Base-by-base conservation (phyloP, 2,888 invertebrate genomes). In the Netelia inedita region DNA sequence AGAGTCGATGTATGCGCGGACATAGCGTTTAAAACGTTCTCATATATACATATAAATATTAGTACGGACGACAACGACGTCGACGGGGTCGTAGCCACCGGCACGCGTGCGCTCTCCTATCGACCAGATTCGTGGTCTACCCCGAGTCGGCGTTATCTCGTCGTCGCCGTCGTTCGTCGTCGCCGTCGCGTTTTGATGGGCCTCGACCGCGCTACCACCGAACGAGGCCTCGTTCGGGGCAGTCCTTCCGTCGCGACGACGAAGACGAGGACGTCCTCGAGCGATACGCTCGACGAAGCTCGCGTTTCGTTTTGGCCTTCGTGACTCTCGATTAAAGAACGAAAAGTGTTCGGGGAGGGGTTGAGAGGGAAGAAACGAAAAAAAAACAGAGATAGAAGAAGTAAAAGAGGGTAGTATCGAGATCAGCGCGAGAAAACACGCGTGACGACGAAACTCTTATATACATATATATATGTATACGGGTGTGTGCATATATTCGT, bases 91-190 rank as follows among this genome's bases (percentile, higher is more conserved):
- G 72, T 80, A 71, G 63, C 66, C 81, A 82, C 55, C 86, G 88
- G 79, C 87, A 89, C 89, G 89, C 90, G 89, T 89, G 89, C 88
- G 87, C 90, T 87, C 87, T 85, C 84, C 84, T 92, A 92, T 92
- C 92, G 92, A 92, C 91, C 92, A 89, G 89, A 89, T 88, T 88
- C 87, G 76, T 69, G 66, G 66, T 76, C 69, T 69, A 68, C 28
- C 46, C 41, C 61, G 71, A 63, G 57, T 19, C 19, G 16, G 3
- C 57, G 57, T 57, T 16, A 19, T 19, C 19, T 76, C 75, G 55
- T 55, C 75, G 71, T 59, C 66, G 76, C 66, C 76, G 68, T 71
- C 57, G 69, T 35, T 50, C 59, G 69, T 6, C 35, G 35, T 35
- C 35, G 35, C 6, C 35, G 35, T 35, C 35, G 35, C 35, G 35